A percentile compares a stretch with the other conserved stretches of the same genome.
phyloP scores from a whole-genome alignment of 2,797 vertebrate genomes.

The Ispidina picta region DNA sequence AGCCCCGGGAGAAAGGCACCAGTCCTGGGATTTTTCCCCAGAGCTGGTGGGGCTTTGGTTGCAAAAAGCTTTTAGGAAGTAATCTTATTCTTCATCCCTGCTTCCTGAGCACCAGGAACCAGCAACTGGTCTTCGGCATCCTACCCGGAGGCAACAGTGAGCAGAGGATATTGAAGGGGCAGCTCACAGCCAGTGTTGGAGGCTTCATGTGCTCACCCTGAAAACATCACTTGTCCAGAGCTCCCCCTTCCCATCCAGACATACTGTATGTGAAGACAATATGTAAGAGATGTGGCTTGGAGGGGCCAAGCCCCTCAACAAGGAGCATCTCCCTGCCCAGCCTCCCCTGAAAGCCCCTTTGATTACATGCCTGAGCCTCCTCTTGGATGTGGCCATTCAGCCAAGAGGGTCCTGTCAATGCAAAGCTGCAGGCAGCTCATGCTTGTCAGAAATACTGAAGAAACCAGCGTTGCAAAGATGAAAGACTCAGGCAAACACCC shows the following conservation, averaged over 20 bases:
- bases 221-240: background rate
- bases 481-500: fast-evolving
- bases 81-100: fast-evolving
- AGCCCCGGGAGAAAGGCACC: background rate
- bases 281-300: background rate
- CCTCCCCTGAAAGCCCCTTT: background rate
- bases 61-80: background rate
- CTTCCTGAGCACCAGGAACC: background rate
- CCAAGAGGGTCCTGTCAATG: background rate
- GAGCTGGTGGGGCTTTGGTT: background rate
- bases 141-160: background rate
- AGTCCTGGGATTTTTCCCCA: background rate
- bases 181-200: background rate
- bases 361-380: fast-evolving
- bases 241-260: fast-evolving
- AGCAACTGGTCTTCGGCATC: background rate
- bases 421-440: background rate
- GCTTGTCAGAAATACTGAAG: background rate
- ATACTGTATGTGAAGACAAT: fast-evolving
- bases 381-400: fast-evolving
- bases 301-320: fast-evolving
- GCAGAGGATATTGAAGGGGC: background rate
- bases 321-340: background rate
- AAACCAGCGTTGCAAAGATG: fast-evolving
- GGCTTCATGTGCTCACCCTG: background rate